Base-by-base conservation (phyloP, 1,140 invertebrate genomes). In the Diuraphis noxia region DNA sequence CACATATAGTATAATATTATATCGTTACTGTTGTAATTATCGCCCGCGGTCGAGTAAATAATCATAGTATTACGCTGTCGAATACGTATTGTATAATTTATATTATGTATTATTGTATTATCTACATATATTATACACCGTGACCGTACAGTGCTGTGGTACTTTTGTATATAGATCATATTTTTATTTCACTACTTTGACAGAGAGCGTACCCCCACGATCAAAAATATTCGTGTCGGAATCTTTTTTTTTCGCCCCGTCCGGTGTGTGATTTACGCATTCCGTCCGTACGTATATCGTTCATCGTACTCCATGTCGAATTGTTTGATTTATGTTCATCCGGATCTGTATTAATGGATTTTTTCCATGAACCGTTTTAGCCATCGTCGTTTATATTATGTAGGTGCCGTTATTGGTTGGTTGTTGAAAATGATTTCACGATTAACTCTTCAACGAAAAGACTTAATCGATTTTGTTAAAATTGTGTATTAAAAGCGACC, bases 401-500 rank as follows among this genome's bases (percentile, higher is more conserved):
- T 72, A 72, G 56, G 56, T 72, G 56, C 56, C n/a, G 56, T 72
- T 79, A 81, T 38, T 81, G 23, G 23, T 81, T 40, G 79, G 23
- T 81, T 40, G 79, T 81, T 81, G 36, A 81, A 81, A 81, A 81
- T 40, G 36, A 81, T 81, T 81, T 81, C 38, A 38, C 36, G 38
- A 81, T 81, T 81, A 81, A 81, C 79, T 81, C 38, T 81, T 81
- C 79, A 81, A 40, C 79, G 79, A 40, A 81, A 40, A 25, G 38
- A 36, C 38, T 36, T 81, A 81, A 81, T 81, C 34, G 38, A 40
- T 81, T 81, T 81, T 13, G 38, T 38, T 36, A 38, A 81, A 81
- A 81, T 38, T 13, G 23, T 81, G 77, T 38, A 38, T 36, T 36
- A 79, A 79, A 79, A 38, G 30, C 56, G n/a, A 72, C 56, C 56